Evolutionary conservation across 2,797 vertebrate species (phyloP).

Genomic region (Cossypha dichroa): DNA sequence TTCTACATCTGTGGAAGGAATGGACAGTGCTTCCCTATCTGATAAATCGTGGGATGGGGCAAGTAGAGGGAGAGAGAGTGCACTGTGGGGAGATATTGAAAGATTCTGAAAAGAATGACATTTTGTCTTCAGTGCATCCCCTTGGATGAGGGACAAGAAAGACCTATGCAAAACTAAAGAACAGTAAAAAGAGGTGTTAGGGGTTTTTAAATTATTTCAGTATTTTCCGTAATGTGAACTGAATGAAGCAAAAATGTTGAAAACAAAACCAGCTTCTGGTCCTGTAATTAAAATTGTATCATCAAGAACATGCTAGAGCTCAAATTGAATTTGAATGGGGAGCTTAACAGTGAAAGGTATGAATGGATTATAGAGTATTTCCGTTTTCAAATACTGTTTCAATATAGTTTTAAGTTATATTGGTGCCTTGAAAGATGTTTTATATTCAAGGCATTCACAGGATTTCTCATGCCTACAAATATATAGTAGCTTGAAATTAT

Average conservation of each 20-base stretch:
- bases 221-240: neutral
- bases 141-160: neutral
- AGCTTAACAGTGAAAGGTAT: neutral
- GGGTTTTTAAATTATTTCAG: neutral
- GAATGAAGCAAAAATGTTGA: neutral
- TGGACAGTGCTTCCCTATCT: neutral
- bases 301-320: neutral
- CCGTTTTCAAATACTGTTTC: neutral
- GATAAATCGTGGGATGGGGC: neutral
- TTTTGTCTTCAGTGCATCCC: neutral
- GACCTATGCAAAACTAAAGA: neutral
- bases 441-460: neutral
- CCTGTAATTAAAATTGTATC: neutral
- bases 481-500: neutral
- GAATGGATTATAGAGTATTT: neutral
- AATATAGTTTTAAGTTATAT: neutral
- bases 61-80: neutral
- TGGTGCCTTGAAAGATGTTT: neutral
- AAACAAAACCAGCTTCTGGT: neutral
- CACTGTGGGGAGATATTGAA: neutral
- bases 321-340: neutral
- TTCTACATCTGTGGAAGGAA: neutral
- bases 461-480: neutral
- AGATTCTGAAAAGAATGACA: neutral
- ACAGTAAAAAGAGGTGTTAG: neutral